A percentile compares a stretch with the other conserved stretches of the same genome.
Conservation (phyloP, 2,797 vertebrate genomes). For the Schizothorax lantsangensis region DNA sequence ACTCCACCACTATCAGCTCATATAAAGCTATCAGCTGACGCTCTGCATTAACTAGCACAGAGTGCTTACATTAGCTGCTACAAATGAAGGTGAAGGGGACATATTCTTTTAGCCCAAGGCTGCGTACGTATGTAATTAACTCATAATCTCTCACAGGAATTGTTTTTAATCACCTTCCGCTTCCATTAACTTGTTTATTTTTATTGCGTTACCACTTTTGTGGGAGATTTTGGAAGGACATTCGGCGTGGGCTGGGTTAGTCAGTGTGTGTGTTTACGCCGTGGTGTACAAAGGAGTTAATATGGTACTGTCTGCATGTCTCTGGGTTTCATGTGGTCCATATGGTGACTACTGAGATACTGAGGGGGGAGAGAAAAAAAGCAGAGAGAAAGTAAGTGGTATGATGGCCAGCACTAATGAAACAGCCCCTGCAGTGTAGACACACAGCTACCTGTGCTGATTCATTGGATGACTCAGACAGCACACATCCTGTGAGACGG, state of each 20-base stretch:
- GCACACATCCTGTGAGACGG: constrained; percentile 33
- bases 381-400: constrained; percentile 19
- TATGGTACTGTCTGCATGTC: constrained; percentile 56
- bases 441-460: constrained; percentile 45
- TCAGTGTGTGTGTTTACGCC: constrained; percentile 42
- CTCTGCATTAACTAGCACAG: constrained; percentile 33
- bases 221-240: constrained; percentile 41
- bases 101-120: constrained; percentile 54
- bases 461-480: constrained; percentile 55
- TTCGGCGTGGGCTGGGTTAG: constrained; percentile 35
- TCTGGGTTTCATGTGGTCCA: constrained; percentile 64
- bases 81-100: constrained; percentile 48
- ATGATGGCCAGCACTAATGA: constrained; percentile 62
- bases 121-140: constrained; percentile 71
- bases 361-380: constrained; percentile 29
- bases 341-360: constrained; percentile 60
- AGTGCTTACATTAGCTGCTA: constrained; percentile 1
- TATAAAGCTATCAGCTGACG: constrained; percentile 41
- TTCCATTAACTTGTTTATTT: constrained; percentile 32
- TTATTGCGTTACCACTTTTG: constrained; percentile 27
- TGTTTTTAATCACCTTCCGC: constrained; percentile 54
- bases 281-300: constrained; percentile 46
- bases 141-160: constrained; percentile 61
- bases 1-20: constrained; percentile 7
- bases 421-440: constrained; percentile 64